A percentile compares a stretch with the other conserved stretches of the same genome.
Conservation (phyloP, 2,113 vertebrate species). For the Hippocampus mohnikei region DNA sequence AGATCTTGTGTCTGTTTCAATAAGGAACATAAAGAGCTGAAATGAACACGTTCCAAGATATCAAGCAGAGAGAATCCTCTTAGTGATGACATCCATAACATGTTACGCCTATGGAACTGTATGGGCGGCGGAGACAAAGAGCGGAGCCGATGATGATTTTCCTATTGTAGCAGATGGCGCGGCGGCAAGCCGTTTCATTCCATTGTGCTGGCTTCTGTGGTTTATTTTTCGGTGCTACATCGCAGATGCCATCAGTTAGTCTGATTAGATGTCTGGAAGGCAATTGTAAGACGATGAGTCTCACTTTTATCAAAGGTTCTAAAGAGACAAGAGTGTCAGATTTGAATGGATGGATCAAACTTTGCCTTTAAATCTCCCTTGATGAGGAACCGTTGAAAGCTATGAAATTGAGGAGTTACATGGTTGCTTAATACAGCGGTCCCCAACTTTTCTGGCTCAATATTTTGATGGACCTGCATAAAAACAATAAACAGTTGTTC, state of each 20-base stretch:
- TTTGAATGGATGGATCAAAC: background rate
- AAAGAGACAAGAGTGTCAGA: background rate
- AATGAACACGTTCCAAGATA: conserved; percentile 70
- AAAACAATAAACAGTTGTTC: no score
- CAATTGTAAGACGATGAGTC: background rate
- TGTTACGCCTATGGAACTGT: conserved; percentile 66
- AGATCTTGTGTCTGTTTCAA: conserved; percentile 61
- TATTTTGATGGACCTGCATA: no score
- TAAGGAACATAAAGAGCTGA: conserved; percentile 63
- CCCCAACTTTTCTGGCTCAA: no score
- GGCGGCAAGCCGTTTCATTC: conserved; percentile 11
- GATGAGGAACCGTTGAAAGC: background rate
- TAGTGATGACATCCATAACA: conserved; percentile 71
- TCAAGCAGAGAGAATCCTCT: conserved; percentile 69
- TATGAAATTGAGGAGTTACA: background rate
- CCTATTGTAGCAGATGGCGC: conserved; percentile 30
- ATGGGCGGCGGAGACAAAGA: conserved; percentile 55
- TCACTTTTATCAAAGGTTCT: background rate
- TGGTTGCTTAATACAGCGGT: no score
- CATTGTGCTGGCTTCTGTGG: background rate
- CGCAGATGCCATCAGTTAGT: background rate
- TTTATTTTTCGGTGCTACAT: conserved; percentile 10
- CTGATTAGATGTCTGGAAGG: background rate
- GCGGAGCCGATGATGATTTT: conserved; percentile 36
- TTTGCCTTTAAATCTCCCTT: background rate